These are phyloP conservation scores for Cantharis nigra DNA, from an alignment of 2,888 invertebrate species.

Conservation along the genomic window DNA sequence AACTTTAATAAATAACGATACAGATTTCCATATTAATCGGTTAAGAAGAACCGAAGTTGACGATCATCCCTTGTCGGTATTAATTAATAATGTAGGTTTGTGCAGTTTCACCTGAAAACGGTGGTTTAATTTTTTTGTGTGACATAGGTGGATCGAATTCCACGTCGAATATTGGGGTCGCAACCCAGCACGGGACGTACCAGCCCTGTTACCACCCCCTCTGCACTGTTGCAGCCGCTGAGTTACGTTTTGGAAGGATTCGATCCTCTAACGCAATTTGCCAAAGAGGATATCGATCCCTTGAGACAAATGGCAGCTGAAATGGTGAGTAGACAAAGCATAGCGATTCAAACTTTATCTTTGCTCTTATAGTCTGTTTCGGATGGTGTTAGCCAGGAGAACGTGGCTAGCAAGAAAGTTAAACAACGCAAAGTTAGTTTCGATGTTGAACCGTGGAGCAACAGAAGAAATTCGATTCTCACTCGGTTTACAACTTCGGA, in stretches of 20 bases:
- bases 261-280: constrained; percentile 76
- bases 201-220: constrained; percentile 53
- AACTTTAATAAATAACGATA: constrained; percentile 25
- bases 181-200: constrained; percentile 59
- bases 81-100: constrained; percentile 40
- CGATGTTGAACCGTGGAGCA: constrained; percentile 75
- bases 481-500: constrained; percentile 92
- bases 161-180: constrained; percentile 57
- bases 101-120: neutral
- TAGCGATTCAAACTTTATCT: neutral
- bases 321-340: constrained; percentile 47
- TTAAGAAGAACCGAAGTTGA: constrained; percentile 38
- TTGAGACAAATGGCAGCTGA: constrained; percentile 66
- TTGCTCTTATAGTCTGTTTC: constrained; percentile 33
- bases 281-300: constrained; percentile 67
- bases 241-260: constrained; percentile 68
- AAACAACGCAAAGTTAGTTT: constrained; percentile 44
- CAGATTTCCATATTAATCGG: neutral
- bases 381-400: constrained; percentile 28
- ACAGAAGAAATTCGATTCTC: constrained; percentile 76
- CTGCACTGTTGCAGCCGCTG: constrained; percentile 59
- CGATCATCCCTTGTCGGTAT: constrained; percentile 66
- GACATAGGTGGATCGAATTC: constrained; percentile 60
- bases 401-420: constrained; percentile 39
- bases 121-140: neutral